A percentile compares a stretch with the other conserved stretches of the same genome.
These are phyloP conservation scores for Myotis pilosus DNA, from an alignment of 2,797 vertebrate genomes.

Conservation along the genomic window DNA sequence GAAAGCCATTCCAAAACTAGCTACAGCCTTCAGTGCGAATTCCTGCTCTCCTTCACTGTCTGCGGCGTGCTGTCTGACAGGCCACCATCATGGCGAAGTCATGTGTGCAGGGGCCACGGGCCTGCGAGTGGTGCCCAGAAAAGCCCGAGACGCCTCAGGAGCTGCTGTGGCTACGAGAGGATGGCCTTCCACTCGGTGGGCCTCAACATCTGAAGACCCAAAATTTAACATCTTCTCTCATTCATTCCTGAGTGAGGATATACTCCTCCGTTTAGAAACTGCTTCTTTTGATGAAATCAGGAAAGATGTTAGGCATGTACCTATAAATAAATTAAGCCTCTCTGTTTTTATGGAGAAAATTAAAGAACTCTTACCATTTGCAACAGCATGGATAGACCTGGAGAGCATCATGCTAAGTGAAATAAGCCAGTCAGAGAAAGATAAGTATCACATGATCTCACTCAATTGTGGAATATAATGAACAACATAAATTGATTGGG, in stretches of 20 bases:
- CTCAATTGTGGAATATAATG: no score
- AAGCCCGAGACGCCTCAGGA: background rate
- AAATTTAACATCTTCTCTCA: background rate
- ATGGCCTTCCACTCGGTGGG: background rate
- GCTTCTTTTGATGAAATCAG: slow-evolving; percentile 36
- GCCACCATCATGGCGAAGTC: background rate
- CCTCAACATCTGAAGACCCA: background rate
- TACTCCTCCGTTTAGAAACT: background rate
- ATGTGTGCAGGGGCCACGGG: background rate
- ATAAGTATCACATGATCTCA: no score
- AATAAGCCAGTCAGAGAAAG: no score
- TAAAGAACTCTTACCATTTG: no score
- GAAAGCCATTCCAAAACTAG: slow-evolving; percentile 5
- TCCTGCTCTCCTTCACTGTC: slow-evolving; percentile 3
- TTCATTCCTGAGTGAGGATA: slow-evolving; percentile 20
- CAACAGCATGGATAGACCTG: no score
- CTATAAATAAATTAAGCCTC: slow-evolving; percentile 9
- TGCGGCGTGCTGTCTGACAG: background rate
- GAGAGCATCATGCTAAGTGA: no score
- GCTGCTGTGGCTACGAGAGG: background rate
- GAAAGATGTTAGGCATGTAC: background rate
- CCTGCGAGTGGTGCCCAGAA: background rate
- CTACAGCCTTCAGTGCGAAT: background rate
- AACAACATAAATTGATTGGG: no score
- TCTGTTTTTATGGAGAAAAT: background rate